Base-by-base conservation (phyloP, 2,797 vertebrate species). In the Lindbergichthys nudifrons region DNA sequence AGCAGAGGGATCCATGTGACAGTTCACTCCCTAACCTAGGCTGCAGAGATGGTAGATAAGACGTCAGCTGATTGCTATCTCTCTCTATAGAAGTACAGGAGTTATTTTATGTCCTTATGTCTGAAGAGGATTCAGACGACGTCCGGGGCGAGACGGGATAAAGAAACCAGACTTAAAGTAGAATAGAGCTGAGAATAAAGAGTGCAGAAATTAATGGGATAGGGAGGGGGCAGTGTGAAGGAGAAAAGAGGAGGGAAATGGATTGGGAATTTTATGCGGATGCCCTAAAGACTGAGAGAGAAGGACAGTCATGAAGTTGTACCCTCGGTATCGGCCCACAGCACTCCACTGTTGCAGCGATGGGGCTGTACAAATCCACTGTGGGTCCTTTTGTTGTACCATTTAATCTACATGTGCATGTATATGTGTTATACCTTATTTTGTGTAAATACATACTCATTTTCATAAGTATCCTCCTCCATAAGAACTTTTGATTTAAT, bases 1-100 rank as follows among this genome's bases (percentile, higher is more conserved):
- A 89, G 87, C 87, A 73, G 85, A 85, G 83, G 87, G 75, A 86
- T 85, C 73, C 83, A 76, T 89, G 83, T 89, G 88, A 88, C 87
- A 32, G 66, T 85, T 88, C 84, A 84, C 54, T 89, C 80, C 68
- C 84, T 79, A 85, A 90, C 89, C 80, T 76, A 88, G 78, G 80
- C 73, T 78, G 84, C 80, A 78, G 67, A 77, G 83, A 88, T 90
- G 78, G 73, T 51, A 63, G 86, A 88, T 89, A 88, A 85, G 81
- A 56, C 69, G 84, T 70, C 30, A 58, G 50, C 79, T 57, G 82
- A 90, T 90, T 82, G 62, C 76, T 72, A 81, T 81, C 86, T 2
- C 30, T 12, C 57, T 59, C 56, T 42, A 71, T 70, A 81, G 73
- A 82, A 76, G 62, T 64, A 76, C 70, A 70, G n/a, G 69, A 86